Evolutionary conservation across 1,140 invertebrate genomes (phyloP).

Genomic region (Drosophila equinoxialis): DNA sequence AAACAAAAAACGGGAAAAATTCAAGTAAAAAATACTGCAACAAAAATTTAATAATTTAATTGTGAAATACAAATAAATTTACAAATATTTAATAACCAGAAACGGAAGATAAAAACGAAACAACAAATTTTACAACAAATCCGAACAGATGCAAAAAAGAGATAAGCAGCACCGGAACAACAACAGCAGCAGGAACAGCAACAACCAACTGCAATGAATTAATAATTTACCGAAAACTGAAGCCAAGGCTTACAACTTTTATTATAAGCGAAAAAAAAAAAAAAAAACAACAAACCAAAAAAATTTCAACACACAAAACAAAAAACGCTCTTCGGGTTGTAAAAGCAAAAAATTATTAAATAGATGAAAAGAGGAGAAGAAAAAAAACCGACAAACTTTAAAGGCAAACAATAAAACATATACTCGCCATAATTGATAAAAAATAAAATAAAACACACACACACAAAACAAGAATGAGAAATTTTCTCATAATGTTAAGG

Average conservation of each 20-base stretch:
- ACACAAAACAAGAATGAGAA: constrained; percentile 30
- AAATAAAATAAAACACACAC: constrained; percentile 1
- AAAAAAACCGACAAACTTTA: constrained; percentile 48
- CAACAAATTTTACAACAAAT: constrained; percentile 50
- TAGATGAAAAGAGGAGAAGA: constrained; percentile 30
- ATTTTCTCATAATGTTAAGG: constrained; percentile 65
- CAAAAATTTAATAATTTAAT: constrained; percentile 46
- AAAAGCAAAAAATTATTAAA: constrained; percentile 26
- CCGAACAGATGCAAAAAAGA: constrained; percentile 30
- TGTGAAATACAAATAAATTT: constrained; percentile 49
- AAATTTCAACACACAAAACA: constrained; percentile 53
- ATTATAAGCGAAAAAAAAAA: constrained; percentile 22
- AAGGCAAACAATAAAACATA: constrained; percentile 73
- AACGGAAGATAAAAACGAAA: constrained; percentile 19
- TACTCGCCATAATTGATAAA: constrained; percentile 78
- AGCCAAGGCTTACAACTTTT: constrained; percentile 14
- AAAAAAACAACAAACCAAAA: constrained; percentile 34
- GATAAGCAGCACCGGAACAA: constrained; percentile 33
- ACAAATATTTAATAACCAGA: constrained; percentile 38
- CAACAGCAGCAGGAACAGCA: constrained; percentile 10
- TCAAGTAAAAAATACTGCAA: constrained; percentile 40
- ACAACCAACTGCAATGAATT: constrained; percentile 33
- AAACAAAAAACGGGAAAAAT: constrained; percentile 12
- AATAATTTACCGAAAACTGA: constrained; percentile 41
- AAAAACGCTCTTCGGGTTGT: constrained; percentile 72